phyloP scores from a whole-genome alignment of 2,888 invertebrate species.

The Oligia strigilis region DNA sequence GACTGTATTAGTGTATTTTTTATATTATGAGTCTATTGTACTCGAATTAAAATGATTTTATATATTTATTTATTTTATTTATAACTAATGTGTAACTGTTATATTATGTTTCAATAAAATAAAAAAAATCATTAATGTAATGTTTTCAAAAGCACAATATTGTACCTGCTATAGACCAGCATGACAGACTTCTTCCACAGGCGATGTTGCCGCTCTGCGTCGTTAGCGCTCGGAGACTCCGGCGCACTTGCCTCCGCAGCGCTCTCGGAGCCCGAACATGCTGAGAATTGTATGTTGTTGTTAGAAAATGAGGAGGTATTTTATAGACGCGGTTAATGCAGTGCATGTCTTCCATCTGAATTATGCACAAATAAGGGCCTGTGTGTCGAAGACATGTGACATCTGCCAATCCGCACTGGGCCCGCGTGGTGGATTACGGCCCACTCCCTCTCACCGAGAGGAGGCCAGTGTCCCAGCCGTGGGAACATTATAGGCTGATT shows the following conservation, averaged over 20 bases:
- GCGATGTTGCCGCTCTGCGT: slow-evolving; percentile 94
- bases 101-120: background rate
- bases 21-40: no score
- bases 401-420: no score
- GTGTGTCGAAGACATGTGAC: no score
- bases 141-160: background rate
- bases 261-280: slow-evolving; percentile 87
- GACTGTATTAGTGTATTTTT: no score
- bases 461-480: no score
- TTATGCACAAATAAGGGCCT: no score
- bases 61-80: no score
- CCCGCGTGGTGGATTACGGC: no score
- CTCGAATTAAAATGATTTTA: no score
- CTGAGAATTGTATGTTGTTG: slow-evolving; percentile 60
- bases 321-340: background rate
- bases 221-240: slow-evolving; percentile 87
- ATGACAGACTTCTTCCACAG: slow-evolving; percentile 97
- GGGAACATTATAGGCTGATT: no score
- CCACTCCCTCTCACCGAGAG: no score
- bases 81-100: background rate
- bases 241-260: slow-evolving; percentile 84
- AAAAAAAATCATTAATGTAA: background rate
- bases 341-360: background rate
- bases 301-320: background rate
- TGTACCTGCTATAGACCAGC: slow-evolving; percentile 92